These are phyloP conservation scores for Lycocerus yunnanus DNA, from an alignment of 2,888 invertebrate species.

Conservation along the genomic window DNA sequence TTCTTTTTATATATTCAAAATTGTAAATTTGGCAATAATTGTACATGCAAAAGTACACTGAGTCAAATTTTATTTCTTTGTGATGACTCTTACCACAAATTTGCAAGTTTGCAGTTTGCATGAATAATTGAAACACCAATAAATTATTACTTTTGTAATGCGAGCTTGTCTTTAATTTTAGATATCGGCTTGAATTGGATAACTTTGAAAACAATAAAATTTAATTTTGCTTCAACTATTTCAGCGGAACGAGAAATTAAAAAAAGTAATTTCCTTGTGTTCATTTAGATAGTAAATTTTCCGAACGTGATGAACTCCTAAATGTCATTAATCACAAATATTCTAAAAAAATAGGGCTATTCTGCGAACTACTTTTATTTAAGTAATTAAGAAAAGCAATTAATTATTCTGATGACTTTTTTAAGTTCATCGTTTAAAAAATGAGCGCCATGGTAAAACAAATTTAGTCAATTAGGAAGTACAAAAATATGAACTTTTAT, in stretches of 20 bases:
- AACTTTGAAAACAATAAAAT: neutral
- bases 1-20: too few species aligned
- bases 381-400: neutral
- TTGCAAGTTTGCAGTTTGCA: neutral
- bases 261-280: neutral
- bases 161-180: neutral
- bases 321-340: neutral
- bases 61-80: too few species aligned
- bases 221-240: neutral
- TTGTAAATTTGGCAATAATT: too few species aligned
- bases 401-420: neutral
- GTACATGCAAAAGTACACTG: too few species aligned
- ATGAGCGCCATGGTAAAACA: neutral
- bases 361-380: neutral
- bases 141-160: neutral
- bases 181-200: neutral
- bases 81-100: too few species aligned
- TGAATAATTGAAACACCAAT: too few species aligned
- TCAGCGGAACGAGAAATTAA: neutral
- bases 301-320: neutral
- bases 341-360: neutral
- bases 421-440: neutral
- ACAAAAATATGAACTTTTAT: neutral
- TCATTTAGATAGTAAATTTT: neutral
- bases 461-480: neutral